Conservation (phyloP, 2,888 invertebrate species). For the Drosophila aldrichi region DNA sequence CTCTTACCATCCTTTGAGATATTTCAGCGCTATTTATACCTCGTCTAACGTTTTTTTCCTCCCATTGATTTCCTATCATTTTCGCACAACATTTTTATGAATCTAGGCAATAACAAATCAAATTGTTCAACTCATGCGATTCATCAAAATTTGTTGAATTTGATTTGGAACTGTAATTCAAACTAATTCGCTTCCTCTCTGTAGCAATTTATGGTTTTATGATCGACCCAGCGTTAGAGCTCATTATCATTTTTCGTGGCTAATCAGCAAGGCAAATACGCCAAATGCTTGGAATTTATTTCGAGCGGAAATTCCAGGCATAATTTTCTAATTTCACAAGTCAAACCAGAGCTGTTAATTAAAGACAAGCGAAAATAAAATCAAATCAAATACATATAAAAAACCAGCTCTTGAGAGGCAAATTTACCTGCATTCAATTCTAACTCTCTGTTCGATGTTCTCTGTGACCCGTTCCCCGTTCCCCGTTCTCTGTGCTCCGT, state of each 20-base stretch:
- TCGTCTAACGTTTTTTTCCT: neutral
- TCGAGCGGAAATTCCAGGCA: constrained; percentile 76
- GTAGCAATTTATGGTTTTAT: constrained; percentile 5
- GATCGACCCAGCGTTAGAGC: constrained; percentile 10
- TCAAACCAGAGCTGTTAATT: constrained; percentile 74
- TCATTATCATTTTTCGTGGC: constrained; percentile 48
- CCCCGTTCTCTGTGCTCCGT: constrained; percentile 9
- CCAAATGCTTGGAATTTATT: constrained; percentile 38
- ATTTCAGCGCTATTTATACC: neutral
- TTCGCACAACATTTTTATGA: neutral
- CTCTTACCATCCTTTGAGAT: neutral
- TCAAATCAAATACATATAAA: neutral
- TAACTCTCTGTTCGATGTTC: constrained; percentile 13
- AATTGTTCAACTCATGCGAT: neutral
- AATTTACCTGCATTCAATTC: constrained; percentile 60
- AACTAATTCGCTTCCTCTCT: constrained; percentile 23
- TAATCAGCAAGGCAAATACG: constrained; percentile 52
- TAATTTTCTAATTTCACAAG: constrained; percentile 77
- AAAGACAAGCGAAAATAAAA: constrained; percentile 47
- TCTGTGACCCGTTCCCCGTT: neutral
- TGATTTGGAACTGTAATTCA: constrained; percentile 11
- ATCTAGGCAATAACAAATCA: neutral
- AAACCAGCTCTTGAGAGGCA: constrained; percentile 10
- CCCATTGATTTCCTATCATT: neutral
- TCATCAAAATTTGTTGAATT: neutral